Conservation (phyloP, 2,888 invertebrate genomes). For the Ormyrus rosae region DNA sequence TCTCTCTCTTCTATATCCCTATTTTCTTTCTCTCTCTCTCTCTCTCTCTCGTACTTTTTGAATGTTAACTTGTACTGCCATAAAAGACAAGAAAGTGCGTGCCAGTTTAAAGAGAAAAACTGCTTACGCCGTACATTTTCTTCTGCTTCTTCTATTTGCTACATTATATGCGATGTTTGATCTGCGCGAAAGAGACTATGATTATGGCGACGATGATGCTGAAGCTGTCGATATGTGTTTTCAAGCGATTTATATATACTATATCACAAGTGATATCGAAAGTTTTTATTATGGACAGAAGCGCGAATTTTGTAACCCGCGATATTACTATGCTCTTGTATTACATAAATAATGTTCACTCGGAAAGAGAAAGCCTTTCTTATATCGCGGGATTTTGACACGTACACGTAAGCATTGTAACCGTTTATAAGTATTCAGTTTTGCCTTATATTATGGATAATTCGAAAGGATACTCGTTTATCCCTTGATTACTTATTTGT, state of each 20-base stretch:
- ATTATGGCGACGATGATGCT: constrained; percentile 9
- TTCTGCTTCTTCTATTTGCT: constrained; percentile 34
- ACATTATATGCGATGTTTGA: constrained; percentile 6
- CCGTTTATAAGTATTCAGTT: constrained; percentile 35
- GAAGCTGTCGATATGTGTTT: constrained; percentile 5
- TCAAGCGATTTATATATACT: constrained; percentile 32
- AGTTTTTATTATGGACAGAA: constrained; percentile 26
- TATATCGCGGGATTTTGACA: background rate
- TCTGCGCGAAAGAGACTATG: constrained; percentile 13
- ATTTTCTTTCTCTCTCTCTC: constrained; percentile 24
- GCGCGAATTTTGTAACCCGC: constrained; percentile 20
- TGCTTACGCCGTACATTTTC: constrained; percentile 5
- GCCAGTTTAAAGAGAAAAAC: constrained; percentile 28
- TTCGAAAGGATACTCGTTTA: background rate
- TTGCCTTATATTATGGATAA: constrained; percentile 10
- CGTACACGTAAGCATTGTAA: constrained; percentile 22
- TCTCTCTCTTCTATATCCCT: constrained; percentile 10
- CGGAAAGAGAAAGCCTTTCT: constrained; percentile 18
- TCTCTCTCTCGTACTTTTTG: constrained; percentile 29
- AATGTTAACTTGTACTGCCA: constrained; percentile 55
- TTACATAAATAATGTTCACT: constrained; percentile 25
- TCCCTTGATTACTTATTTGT: background rate
- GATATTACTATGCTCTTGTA: constrained; percentile 27
- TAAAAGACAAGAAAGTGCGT: constrained; percentile 37
- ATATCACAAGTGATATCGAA: constrained; percentile 17